Evolutionary conservation across 2,888 invertebrate genomes (phyloP).

Genomic region (Alloplasta piceator): DNA sequence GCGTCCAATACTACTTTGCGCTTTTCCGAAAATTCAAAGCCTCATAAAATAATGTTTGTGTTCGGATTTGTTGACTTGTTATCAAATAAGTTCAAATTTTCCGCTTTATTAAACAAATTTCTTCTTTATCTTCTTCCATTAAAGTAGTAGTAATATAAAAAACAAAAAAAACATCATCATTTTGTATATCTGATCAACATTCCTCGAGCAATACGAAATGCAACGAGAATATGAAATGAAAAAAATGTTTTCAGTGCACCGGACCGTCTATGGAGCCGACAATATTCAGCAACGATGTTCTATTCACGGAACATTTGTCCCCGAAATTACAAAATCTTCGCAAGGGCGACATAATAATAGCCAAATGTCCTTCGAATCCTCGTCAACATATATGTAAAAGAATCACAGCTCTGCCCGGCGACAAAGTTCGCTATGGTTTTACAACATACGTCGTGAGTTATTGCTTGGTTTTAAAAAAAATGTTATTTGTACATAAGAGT

Average conservation of each 20-base stretch:
- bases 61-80: no score
- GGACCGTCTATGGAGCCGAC: slow-evolving; percentile 98
- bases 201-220: no score
- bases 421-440: slow-evolving; percentile 84
- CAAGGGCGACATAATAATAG: slow-evolving; percentile 94
- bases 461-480: neutral
- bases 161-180: neutral
- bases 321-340: slow-evolving; percentile 86
- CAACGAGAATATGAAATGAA: neutral
- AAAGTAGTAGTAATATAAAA: no score
- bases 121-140: no score
- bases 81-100: no score
- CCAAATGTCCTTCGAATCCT: slow-evolving; percentile 92
- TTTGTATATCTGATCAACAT: neutral
- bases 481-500: neutral
- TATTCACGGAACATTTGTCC: slow-evolving; percentile 92
- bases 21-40: no score
- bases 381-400: slow-evolving; percentile 93
- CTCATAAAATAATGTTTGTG: no score
- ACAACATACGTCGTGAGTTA: slow-evolving; percentile 74
- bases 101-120: no score
- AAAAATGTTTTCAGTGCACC: slow-evolving; percentile 87
- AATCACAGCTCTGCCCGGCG: slow-evolving; percentile 91
- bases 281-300: slow-evolving; percentile 90
- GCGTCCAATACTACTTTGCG: no score